Evolutionary conservation across 2,797 vertebrate species (phyloP).

Genomic region (Cuniculus paca): DNA sequence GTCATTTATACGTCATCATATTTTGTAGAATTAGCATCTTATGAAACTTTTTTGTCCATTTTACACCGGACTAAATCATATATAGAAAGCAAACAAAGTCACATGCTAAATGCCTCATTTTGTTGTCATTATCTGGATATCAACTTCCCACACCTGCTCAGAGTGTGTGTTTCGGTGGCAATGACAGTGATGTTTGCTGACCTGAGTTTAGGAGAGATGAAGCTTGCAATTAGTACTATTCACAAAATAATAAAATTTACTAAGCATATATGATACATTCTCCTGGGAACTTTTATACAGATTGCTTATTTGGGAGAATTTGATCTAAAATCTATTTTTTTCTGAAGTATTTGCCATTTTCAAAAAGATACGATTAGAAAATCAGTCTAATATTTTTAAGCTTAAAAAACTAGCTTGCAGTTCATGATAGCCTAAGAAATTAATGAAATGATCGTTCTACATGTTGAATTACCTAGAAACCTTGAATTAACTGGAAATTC

Average conservation of each 20-base stretch:
- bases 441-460: background rate
- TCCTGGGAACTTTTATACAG: background rate
- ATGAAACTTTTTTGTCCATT: background rate
- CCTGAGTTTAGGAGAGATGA: background rate
- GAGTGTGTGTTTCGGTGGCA: background rate
- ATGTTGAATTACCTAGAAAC: background rate
- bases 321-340: slow-evolving; percentile 30
- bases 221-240: background rate
- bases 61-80: background rate
- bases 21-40: background rate
- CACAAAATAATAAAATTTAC: background rate
- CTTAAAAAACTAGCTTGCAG: background rate
- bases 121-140: background rate
- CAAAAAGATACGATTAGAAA: slow-evolving; percentile 1
- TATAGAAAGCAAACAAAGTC: background rate
- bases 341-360: background rate
- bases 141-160: background rate
- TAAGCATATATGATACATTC: background rate
- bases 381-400: background rate
- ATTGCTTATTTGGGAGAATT: background rate
- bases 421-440: background rate
- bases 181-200: background rate
- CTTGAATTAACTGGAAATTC: slow-evolving; percentile 34
- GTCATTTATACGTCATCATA: background rate
- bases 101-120: background rate